A percentile compares a stretch with the other conserved stretches of the same genome.
phyloP scores from a whole-genome alignment of 2,797 vertebrate genomes.

The Catostomus latipinnis region DNA sequence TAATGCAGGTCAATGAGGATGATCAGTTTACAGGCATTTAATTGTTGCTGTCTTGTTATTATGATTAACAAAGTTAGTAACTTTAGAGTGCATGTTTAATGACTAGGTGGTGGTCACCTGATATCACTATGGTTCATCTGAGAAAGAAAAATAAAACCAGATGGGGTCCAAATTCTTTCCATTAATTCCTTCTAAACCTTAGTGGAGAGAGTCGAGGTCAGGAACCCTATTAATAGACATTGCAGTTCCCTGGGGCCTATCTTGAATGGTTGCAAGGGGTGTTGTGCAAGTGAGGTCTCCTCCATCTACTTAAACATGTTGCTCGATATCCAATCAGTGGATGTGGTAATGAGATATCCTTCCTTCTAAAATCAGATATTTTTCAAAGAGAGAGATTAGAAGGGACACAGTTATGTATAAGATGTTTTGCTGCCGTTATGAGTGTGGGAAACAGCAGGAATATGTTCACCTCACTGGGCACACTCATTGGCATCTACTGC shows the following conservation, averaged over 20 bases:
- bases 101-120: neutral
- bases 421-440: slow-evolving; percentile 1
- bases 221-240: slow-evolving; percentile 2
- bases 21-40: neutral
- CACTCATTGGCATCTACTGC: slow-evolving; percentile 10
- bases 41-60: neutral
- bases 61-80: neutral
- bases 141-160: neutral
- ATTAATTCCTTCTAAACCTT: neutral
- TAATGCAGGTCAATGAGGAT: neutral
- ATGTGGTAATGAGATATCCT: slow-evolving; percentile 26
- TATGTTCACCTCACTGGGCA: slow-evolving; percentile 24
- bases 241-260: neutral
- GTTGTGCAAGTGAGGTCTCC: neutral
- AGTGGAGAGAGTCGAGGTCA: neutral
- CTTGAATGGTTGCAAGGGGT: neutral
- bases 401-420: neutral
- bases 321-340: slow-evolving; percentile 27
- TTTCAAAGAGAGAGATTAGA: slow-evolving; percentile 10
- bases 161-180: neutral
- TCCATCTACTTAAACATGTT: neutral
- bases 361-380: slow-evolving; percentile 22
- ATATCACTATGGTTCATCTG: neutral
- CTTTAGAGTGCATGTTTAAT: neutral
- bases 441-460: slow-evolving; percentile 35